Evolutionary conservation across 2,797 vertebrate species (phyloP).

Genomic region (Coracias cyanogaster): DNA sequence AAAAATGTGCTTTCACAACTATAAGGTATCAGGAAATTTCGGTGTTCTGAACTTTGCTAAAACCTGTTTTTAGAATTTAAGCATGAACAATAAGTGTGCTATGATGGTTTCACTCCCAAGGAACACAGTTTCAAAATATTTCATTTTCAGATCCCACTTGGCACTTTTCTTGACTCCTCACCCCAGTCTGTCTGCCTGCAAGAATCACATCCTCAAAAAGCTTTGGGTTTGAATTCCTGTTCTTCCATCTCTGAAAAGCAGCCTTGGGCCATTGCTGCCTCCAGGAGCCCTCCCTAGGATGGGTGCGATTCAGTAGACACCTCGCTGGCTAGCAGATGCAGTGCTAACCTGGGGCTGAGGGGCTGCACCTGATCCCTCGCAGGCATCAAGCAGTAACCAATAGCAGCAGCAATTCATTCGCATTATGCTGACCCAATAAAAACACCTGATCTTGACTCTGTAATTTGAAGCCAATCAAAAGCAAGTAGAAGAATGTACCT

Average conservation of each 20-base stretch:
- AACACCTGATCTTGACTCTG: neutral
- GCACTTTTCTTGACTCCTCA: neutral
- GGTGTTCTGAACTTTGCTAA: neutral
- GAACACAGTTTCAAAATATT: rapidly evolving
- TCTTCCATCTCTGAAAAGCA: neutral
- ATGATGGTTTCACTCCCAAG: neutral
- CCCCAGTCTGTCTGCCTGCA: neutral
- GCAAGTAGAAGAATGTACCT: neutral
- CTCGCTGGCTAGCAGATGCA: neutral
- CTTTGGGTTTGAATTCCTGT: neutral
- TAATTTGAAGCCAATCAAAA: neutral
- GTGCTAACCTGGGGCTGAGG: neutral
- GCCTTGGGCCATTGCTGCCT: neutral
- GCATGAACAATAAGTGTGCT: neutral
- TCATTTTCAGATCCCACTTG: neutral
- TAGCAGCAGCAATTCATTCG: neutral
- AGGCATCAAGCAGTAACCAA: neutral
- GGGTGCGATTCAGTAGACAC: neutral
- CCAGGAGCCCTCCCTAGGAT: neutral
- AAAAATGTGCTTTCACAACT: neutral
- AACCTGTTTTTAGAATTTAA: neutral
- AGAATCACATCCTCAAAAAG: neutral
- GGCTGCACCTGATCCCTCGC: neutral
- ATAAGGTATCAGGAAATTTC: neutral
- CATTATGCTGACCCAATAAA: conserved; percentile 16